These are phyloP conservation scores for Apamea epomidion DNA, from an alignment of 2,888 invertebrate genomes.

Conservation along the genomic window DNA sequence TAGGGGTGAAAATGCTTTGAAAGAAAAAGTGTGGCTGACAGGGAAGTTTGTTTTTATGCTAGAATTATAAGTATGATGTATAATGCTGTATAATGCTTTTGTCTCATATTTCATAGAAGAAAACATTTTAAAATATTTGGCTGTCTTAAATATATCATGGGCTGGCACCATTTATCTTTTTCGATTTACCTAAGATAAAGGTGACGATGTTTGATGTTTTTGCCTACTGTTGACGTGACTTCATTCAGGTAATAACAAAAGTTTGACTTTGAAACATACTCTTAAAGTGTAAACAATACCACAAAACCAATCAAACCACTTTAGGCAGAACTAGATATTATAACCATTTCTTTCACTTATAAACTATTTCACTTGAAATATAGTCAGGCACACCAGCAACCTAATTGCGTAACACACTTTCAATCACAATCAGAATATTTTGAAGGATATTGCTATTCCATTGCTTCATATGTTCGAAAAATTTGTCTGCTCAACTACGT, in stretches of 20 bases:
- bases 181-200: neutral
- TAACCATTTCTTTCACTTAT: no score
- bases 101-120: conserved; percentile 54
- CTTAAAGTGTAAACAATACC: neutral
- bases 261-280: neutral
- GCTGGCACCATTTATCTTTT: conserved; percentile 9
- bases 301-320: neutral
- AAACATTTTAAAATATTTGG: conserved; percentile 38
- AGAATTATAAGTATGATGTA: conserved; percentile 61
- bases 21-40: conserved; percentile 1
- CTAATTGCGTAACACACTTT: no score
- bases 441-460: no score
- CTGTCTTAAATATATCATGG: conserved; percentile 28
- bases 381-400: no score
- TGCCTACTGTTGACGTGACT: no score
- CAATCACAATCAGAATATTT: no score
- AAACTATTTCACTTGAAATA: no score
- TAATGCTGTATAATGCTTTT: conserved; percentile 57
- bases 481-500: no score
- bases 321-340: no score
- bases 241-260: no score
- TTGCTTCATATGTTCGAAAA: no score
- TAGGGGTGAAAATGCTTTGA: conserved; percentile 42
- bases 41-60: conserved; percentile 33
- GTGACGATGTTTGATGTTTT: neutral